Evolutionary conservation across 2,797 vertebrate genomes (phyloP), one percentile per base, ranked within the genome.

Genomic region (Steatocranus sp.): DNA sequence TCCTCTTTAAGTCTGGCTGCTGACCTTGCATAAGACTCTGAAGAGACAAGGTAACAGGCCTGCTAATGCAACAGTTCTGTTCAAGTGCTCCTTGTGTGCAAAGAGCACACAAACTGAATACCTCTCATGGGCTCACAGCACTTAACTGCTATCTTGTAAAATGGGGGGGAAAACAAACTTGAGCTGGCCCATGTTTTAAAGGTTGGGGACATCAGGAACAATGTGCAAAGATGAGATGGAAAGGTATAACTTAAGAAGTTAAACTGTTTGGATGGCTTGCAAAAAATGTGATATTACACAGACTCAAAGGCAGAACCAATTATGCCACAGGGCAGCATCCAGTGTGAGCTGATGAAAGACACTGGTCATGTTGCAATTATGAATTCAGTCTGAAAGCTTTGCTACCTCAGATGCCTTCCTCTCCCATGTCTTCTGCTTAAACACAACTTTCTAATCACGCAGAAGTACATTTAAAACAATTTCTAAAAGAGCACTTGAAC

Each of bases 41-140:
- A 82, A 76, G 86, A 87, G 84, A 68, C 73, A 70, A 30, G 18
- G 61, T 70, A 92, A 83, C 91, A 79, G 43, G 87, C 68, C 83
- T 23, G 87, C 87, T 94, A 94, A 95, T 95, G 93, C 92, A 93
- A 82, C 78, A 88, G 82, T 85, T 88, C 81, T 92, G 89, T 93
- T 83, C 86, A 84, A 83, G 76, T 84, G 84, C 81, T 88, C 36
- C 83, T 88, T 23, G 43, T 81, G 80, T 49, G 78, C 81, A 81
- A 79, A 90, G 80, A 88, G 86, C 82, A 17, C 78, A 38, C 79
- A 82, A 83, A 61, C 87, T 15, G 63, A 48, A 54, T 54, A 18
- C 54, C 84, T 86, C 91, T 84, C 77, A 3, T 86, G 91, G 86
- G 46, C 79, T 91, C 81, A 78, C 76, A 88, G 88, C 92, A 91